Percentiles rank a stretch among this genome's conserved stretches.
Evolutionary conservation across 2,888 invertebrate species (phyloP).

Genomic region (Arctia plantaginis): DNA sequence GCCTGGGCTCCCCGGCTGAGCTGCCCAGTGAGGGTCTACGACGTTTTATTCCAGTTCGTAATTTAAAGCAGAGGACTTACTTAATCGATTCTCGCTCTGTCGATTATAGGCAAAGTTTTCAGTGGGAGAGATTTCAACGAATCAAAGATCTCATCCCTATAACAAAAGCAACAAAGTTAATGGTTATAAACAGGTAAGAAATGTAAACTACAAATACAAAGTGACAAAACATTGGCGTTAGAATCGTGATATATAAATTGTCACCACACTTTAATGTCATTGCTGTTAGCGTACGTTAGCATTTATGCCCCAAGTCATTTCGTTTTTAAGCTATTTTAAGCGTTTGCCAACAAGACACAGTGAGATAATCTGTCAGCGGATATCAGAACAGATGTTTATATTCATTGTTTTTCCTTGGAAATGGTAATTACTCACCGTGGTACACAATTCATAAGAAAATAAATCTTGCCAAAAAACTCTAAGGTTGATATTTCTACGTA

Average conservation of each 20-base stretch:
- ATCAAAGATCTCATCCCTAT: neutral
- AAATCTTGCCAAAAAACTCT: neutral
- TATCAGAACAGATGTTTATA: neutral
- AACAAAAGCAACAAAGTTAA: neutral
- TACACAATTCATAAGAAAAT: neutral
- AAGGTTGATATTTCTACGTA: slow-evolving; percentile 4
- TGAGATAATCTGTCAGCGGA: slow-evolving; percentile 13
- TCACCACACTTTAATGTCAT: neutral
- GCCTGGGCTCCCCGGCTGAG: no score
- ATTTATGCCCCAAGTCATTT: slow-evolving; percentile 13
- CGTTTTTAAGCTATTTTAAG: slow-evolving; percentile 16
- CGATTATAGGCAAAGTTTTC: no score
- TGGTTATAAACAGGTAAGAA: neutral
- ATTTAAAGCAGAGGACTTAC: no score
- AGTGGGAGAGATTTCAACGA: no score
- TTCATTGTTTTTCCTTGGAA: neutral
- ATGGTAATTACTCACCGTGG: slow-evolving; percentile 11
- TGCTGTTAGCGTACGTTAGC: slow-evolving; percentile 5
- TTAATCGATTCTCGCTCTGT: no score
- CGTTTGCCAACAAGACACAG: slow-evolving; percentile 5
- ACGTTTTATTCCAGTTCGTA: no score
- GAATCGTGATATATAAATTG: slow-evolving; percentile 5
- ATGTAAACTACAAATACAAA: neutral
- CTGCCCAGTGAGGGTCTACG: no score
- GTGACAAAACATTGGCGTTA: neutral